Conservation (phyloP, 2,888 invertebrate species). For the Gryllus longicercus region DNA sequence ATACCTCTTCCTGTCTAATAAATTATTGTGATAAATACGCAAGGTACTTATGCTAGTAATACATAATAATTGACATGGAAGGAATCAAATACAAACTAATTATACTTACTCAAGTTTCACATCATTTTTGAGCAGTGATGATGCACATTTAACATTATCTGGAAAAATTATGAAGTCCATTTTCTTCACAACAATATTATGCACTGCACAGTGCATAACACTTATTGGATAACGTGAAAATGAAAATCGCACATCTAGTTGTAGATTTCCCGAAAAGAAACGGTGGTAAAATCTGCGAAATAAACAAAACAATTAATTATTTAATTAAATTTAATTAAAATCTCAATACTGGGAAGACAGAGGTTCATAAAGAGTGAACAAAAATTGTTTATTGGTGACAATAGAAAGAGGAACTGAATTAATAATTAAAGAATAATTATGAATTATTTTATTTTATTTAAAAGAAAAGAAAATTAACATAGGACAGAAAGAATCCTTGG, state of each 20-base stretch:
- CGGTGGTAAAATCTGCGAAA: conserved; percentile 30
- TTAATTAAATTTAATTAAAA: too few relatives aligned
- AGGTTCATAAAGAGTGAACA: too few relatives aligned
- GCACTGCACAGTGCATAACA: conserved; percentile 44
- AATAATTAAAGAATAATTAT: too few relatives aligned
- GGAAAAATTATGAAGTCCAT: conserved; percentile 42
- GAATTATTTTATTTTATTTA: too few relatives aligned
- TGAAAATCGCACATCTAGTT: conserved; percentile 42
- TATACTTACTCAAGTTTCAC: conserved; percentile 25
- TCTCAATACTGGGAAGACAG: too few relatives aligned
- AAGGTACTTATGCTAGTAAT: too few relatives aligned
- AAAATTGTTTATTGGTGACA: too few relatives aligned
- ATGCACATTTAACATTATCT: conserved; percentile 1
- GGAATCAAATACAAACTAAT: not conserved
- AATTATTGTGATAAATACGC: too few relatives aligned
- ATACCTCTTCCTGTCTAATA: too few relatives aligned
- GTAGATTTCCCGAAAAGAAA: not conserved
- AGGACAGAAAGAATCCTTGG: too few relatives aligned
- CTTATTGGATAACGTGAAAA: conserved; percentile 42
- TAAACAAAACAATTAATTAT: not conserved
- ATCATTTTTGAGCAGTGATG: not conserved
- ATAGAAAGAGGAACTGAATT: too few relatives aligned
- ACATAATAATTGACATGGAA: not conserved
- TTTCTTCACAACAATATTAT: conserved; percentile 38
- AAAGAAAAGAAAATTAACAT: too few relatives aligned